phyloP scores from a whole-genome alignment of 2,888 invertebrate species.

The Megamerina dolium region DNA sequence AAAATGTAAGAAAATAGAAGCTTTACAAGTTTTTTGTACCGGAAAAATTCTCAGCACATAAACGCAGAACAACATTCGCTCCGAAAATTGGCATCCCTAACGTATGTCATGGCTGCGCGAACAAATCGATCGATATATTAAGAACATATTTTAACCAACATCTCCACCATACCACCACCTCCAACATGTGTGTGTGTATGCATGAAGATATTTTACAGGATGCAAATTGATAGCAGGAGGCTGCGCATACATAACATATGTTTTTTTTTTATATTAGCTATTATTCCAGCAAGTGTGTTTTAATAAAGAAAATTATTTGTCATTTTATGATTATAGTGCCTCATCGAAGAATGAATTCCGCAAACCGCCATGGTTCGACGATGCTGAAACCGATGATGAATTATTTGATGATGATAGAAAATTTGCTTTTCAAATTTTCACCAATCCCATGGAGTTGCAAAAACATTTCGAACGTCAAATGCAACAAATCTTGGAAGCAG shows the following conservation, averaged over 20 bases:
- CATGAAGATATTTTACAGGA: conserved; percentile 3
- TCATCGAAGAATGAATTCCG: conserved; percentile 49
- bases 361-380: conserved; percentile 49
- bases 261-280: background rate
- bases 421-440: conserved; percentile 54
- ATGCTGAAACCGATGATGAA: conserved; percentile 48
- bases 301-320: no score
- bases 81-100: no score
- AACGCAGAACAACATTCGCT: no score
- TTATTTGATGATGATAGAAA: conserved; percentile 45
- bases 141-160: no score
- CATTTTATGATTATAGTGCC: no score
- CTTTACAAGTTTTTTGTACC: no score
- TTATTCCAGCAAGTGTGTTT: no score
- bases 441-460: conserved; percentile 57
- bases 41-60: no score
- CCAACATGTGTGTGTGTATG: conserved; percentile 1
- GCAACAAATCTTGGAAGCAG: conserved; percentile 53
- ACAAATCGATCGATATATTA: conserved; percentile 7
- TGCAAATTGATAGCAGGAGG: conserved; percentile 5
- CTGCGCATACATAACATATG: conserved; percentile 6
- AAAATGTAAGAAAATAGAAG: no score
- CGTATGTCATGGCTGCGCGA: no score
- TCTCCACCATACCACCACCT: no score
- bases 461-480: conserved; percentile 58